A percentile compares a stretch with the other conserved stretches of the same genome.
phyloP scores from a whole-genome alignment of 1,140 invertebrate genomes.

The Drosophila tsacasi region DNA sequence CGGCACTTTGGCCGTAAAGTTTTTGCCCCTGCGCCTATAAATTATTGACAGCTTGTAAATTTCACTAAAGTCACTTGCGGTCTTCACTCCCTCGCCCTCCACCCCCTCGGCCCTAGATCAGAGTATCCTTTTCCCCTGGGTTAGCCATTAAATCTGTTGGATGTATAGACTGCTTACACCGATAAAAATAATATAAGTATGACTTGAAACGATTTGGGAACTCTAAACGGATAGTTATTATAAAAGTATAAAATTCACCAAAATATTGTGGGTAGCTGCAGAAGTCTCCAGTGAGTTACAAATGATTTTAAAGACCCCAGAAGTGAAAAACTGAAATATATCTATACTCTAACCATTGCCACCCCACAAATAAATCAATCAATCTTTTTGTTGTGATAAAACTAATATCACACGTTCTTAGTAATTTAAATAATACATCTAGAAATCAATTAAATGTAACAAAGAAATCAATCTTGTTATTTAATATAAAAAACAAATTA shows the following conservation, averaged over 20 bases:
- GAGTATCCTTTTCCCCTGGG: conserved; percentile 7
- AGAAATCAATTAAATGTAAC: too few relatives aligned
- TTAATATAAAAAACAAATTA: too few relatives aligned
- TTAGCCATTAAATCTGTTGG: conserved; percentile 35
- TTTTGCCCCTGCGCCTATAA: conserved; percentile 68
- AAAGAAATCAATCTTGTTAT: too few relatives aligned
- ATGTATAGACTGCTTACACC: conserved; percentile 9
- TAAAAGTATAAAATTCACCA: too few relatives aligned
- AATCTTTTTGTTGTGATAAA: too few relatives aligned
- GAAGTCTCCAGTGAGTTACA: background rate
- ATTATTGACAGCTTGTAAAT: conserved; percentile 83
- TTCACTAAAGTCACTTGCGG: conserved; percentile 74
- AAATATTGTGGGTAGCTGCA: background rate
- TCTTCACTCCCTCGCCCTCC: background rate
- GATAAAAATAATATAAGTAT: conserved; percentile 2
- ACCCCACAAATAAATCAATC: too few relatives aligned
- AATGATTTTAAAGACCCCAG: background rate
- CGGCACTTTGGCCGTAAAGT: conserved; percentile 75
- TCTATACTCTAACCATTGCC: too few relatives aligned
- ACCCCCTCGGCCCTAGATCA: background rate
- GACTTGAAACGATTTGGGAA: background rate
- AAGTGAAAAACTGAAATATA: background rate
- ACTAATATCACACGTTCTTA: too few relatives aligned
- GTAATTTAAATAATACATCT: too few relatives aligned
- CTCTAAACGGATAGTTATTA: too few relatives aligned